Base-by-base conservation (phyloP, 2,888 invertebrate genomes). In the Eristalis intricaria region DNA sequence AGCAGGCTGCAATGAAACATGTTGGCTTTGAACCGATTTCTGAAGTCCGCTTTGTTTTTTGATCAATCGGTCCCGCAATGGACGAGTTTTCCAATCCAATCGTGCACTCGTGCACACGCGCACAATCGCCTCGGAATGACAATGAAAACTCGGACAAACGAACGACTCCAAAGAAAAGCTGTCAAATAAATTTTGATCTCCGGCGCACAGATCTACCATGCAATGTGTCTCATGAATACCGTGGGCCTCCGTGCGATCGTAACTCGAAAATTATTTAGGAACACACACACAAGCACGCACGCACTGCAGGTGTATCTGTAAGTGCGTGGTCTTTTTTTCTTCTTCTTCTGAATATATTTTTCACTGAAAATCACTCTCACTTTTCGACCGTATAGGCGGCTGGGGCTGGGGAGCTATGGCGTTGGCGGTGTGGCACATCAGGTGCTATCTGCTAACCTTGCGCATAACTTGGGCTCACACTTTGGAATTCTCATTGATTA, bases 301-400 rank as follows among this genome's bases (percentile, higher is more conserved):
- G 8, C 50, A 19, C 50, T 50, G 43, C 26, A 56, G 50, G 43
- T 22, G 75, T 40, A 38, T 80, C 60, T 65, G 58, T 70, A 38
- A 80, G 75, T 85, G 73, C 77, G 81, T 69, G 71, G 32, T 75
- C 50, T 71, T 69, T 64, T 38, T 75, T 70, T n/a, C 61, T 70
- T 73, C 56, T 63, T 68, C 22, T 65, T 58, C 32, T 32, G 32
- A 32, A 32, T 32, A 32, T 8, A 4, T 58, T 80, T 15, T 68
- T 76, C 63, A 85, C 68, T 77, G 60, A 78, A 77, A 65, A 73
- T 82, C 86, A 86, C 86, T 86, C 86, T 86, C 86, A 86, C 86
- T 86, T 86, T 86, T 82, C 82, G 78, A 82, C 78, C 78, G 75
- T 50, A 50, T 68, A 63, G 60, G 61, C 82, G 86, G 64, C 58